Evolutionary conservation across 2,113 vertebrate genomes (phyloP).

Genomic region (Chionodraco myersi): DNA sequence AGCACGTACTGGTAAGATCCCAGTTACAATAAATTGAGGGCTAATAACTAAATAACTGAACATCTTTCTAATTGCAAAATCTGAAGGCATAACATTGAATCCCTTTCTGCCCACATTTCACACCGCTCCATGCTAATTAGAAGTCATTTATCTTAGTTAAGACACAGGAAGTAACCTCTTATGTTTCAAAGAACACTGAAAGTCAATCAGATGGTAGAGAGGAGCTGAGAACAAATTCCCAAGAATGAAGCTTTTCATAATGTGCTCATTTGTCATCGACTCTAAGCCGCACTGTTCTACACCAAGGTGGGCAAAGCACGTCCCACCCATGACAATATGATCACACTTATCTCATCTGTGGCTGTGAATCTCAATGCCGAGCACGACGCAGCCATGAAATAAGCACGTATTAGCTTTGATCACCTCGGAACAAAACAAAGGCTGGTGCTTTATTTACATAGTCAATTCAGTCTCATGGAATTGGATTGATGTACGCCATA

Average conservation of each 20-base stretch:
- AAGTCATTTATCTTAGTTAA: constrained; percentile 55
- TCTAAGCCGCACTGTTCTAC: constrained; percentile 23
- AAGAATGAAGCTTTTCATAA: constrained; percentile 43
- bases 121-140: constrained; percentile 31
- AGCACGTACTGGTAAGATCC: not conserved
- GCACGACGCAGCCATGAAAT: constrained; percentile 9
- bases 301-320: constrained; percentile 3
- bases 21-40: not conserved
- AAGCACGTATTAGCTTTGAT: constrained; percentile 14
- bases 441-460: constrained; percentile 4
- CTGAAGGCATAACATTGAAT: not conserved
- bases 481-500: not conserved
- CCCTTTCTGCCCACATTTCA: not conserved
- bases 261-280: constrained; percentile 55
- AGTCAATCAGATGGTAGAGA: constrained; percentile 48
- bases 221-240: constrained; percentile 36
- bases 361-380: constrained; percentile 35
- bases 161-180: constrained; percentile 35
- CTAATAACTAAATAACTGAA: not conserved
- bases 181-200: constrained; percentile 54
- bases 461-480: not conserved
- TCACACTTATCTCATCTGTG: not conserved
- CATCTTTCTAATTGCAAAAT: not conserved
- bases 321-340: constrained; percentile 21
- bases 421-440: not conserved